phyloP scores from a whole-genome alignment of 2,797 vertebrate genomes.

The Neosilurus mollespiculum region DNA sequence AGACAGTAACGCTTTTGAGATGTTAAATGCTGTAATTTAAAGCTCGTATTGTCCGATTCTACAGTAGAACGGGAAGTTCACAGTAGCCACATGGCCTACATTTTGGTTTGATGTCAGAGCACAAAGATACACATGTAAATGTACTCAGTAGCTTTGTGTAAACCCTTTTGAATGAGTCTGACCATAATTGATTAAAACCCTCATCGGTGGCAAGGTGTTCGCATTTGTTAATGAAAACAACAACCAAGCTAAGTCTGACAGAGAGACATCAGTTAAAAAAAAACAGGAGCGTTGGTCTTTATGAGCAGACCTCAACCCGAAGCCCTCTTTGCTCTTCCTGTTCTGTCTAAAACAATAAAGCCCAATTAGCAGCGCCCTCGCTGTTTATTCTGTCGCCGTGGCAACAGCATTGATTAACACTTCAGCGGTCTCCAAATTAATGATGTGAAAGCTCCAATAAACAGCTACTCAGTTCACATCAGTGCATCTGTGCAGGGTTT shows the following conservation, averaged over 20 bases:
- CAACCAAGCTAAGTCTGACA: conserved; percentile 47
- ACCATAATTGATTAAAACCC: conserved; percentile 55
- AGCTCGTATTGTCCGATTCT: conserved; percentile 23
- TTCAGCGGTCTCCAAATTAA: conserved; percentile 65
- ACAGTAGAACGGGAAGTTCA: conserved; percentile 28
- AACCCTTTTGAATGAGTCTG: conserved; percentile 36
- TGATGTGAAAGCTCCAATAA: conserved; percentile 76
- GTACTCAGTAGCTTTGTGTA: conserved; percentile 24
- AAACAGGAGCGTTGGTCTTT: conserved; percentile 51
- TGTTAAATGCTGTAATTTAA: conserved; percentile 39
- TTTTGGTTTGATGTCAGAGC: conserved; percentile 17
- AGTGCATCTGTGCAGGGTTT: conserved; percentile 71
- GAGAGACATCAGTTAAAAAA: conserved; percentile 44
- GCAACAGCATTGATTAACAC: conserved; percentile 81
- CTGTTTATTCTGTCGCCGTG: conserved; percentile 80
- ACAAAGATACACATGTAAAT: conserved; percentile 12
- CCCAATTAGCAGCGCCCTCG: conserved; percentile 79
- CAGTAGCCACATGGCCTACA: background rate
- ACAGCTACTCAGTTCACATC: conserved; percentile 76
- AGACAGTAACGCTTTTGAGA: conserved; percentile 41
- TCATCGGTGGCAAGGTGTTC: conserved; percentile 48
- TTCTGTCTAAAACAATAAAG: conserved; percentile 74
- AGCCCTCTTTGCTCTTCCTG: conserved; percentile 51
- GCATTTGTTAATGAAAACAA: conserved; percentile 52
- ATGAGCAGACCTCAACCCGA: conserved; percentile 54